These are phyloP conservation scores for Pterophyllum scalare DNA, from an alignment of 2,113 vertebrate species.

Conservation along the genomic window DNA sequence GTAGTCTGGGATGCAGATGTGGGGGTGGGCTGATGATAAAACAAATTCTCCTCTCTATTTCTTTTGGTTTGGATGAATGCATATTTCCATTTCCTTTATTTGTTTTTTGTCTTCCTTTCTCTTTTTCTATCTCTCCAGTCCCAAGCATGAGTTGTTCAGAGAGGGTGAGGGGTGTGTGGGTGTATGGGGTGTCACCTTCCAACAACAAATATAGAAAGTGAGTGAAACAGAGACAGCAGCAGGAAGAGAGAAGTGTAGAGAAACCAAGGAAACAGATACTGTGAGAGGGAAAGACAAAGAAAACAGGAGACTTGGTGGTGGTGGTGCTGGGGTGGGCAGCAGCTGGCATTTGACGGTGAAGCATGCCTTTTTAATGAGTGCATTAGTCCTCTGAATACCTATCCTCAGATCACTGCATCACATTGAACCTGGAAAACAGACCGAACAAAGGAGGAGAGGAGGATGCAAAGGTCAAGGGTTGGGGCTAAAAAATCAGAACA, in stretches of 20 bases:
- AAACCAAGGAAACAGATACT: slow-evolving; percentile 52
- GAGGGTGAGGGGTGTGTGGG: slow-evolving; percentile 68
- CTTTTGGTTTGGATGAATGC: slow-evolving; percentile 47
- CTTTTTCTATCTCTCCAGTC: slow-evolving; percentile 37
- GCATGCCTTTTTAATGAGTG: slow-evolving; percentile 81
- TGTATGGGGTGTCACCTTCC: slow-evolving; percentile 72
- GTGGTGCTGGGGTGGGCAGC: slow-evolving; percentile 38
- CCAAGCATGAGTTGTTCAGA: slow-evolving; percentile 60
- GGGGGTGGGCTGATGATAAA: slow-evolving; percentile 45
- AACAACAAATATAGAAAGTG: slow-evolving; percentile 67
- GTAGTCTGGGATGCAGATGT: slow-evolving; percentile 34
- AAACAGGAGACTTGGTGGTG: slow-evolving; percentile 33
- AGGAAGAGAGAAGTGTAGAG: slow-evolving; percentile 40
- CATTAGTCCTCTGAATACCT: slow-evolving; percentile 74
- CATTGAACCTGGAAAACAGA: slow-evolving; percentile 50
- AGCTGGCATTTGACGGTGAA: slow-evolving; percentile 81
- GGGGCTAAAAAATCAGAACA: slow-evolving; percentile 42
- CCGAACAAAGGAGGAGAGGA: slow-evolving; percentile 25
- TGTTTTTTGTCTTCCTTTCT: slow-evolving; percentile 44
- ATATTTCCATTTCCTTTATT: slow-evolving; percentile 62
- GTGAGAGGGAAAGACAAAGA: slow-evolving; percentile 59
- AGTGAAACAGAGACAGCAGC: slow-evolving; percentile 56
- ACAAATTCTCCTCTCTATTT: slow-evolving; percentile 47
- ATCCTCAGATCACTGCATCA: slow-evolving; percentile 65
- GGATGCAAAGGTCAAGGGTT: slow-evolving; percentile 55